Conservation (phyloP, 2,888 invertebrate genomes). For the Caenorhabditis sulstoni region DNA sequence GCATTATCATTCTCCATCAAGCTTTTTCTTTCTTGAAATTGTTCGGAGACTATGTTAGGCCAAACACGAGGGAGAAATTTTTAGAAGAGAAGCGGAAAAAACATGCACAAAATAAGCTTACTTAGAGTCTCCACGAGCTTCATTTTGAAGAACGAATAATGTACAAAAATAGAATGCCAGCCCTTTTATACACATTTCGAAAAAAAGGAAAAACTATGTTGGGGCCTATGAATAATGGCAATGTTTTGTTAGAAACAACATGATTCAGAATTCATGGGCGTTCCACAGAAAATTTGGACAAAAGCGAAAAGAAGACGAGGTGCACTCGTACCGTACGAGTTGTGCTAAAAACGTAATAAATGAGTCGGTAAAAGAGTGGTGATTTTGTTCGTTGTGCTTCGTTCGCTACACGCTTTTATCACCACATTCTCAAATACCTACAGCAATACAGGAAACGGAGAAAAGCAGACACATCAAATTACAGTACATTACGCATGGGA, state of each 20-base stretch:
- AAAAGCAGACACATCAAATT: slow-evolving; percentile 42
- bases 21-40: too few relatives aligned
- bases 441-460: slow-evolving; percentile 7
- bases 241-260: slow-evolving; percentile 27
- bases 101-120: slow-evolving; percentile 9
- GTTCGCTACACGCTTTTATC: background rate
- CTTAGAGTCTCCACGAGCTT: background rate
- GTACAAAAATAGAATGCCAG: background rate
- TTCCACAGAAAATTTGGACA: slow-evolving; percentile 19
- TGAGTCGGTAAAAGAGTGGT: background rate
- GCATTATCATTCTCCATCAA: slow-evolving; percentile 41
- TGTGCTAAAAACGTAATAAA: too few relatives aligned
- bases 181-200: background rate
- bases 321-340: too few relatives aligned
- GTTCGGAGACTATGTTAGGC: background rate
- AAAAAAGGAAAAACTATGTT: background rate
- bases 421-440: slow-evolving; percentile 17
- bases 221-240: slow-evolving; percentile 3
- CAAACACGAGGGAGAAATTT: background rate
- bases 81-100: background rate
- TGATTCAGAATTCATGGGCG: slow-evolving; percentile 32
- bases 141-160: background rate
- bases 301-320: background rate
- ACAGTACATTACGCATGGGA: slow-evolving; percentile 51
- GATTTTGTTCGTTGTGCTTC: background rate